These are phyloP conservation scores for Thalassarche chlororhynchos DNA, from an alignment of 2,113 vertebrate genomes.

Conservation along the genomic window DNA sequence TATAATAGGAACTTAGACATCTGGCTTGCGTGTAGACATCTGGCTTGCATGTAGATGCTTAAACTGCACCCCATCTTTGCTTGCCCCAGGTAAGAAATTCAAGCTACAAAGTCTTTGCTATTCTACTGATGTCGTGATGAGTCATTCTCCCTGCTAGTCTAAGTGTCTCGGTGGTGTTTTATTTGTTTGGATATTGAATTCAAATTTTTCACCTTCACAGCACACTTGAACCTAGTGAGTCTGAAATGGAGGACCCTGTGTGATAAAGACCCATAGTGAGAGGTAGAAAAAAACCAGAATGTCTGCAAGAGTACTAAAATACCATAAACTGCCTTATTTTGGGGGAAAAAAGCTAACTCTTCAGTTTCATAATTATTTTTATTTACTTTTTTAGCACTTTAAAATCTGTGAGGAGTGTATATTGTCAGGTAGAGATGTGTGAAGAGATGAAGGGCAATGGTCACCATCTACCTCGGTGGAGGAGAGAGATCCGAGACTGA, in stretches of 20 bases:
- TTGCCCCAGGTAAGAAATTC: too few relatives aligned
- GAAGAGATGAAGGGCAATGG: too few relatives aligned
- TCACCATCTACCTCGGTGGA: fast-evolving
- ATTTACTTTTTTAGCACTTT: background rate
- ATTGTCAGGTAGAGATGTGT: too few relatives aligned
- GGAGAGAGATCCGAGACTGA: background rate
- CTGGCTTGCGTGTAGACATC: background rate
- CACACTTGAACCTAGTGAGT: fast-evolving
- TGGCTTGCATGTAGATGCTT: background rate
- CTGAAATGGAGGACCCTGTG: background rate
- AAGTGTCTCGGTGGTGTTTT: background rate
- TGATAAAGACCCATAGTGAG: background rate
- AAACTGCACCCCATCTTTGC: background rate
- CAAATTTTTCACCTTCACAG: too few relatives aligned
- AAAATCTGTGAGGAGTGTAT: background rate
- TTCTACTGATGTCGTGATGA: background rate
- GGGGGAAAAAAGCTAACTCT: background rate
- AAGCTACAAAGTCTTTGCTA: background rate
- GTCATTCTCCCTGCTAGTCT: background rate
- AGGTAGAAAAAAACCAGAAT: fast-evolving
- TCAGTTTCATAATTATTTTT: background rate
- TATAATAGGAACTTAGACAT: background rate
- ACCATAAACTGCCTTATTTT: background rate
- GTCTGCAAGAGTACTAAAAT: background rate
- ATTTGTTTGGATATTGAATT: background rate